These are phyloP conservation scores for Drosophila ustulata DNA, from an alignment of 2,888 invertebrate genomes.

Conservation along the genomic window DNA sequence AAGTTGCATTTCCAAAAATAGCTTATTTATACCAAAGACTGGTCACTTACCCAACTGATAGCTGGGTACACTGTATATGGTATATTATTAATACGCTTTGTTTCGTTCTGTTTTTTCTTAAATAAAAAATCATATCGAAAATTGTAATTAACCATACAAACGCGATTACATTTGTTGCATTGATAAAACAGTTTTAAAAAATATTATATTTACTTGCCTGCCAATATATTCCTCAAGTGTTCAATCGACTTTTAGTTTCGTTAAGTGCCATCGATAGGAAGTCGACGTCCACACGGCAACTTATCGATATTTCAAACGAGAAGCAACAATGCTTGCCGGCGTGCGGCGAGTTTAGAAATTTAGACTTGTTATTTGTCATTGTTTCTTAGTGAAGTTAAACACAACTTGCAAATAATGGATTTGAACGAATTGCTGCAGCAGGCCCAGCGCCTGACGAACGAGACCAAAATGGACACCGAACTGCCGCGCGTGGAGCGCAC, in stretches of 20 bases:
- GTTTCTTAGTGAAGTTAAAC: not conserved
- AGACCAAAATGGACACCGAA: constrained; percentile 94
- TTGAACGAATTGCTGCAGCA: constrained; percentile 95
- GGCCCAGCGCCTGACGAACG: constrained; percentile 96
- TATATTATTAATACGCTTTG: not conserved
- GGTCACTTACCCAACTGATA: not conserved
- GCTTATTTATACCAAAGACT: not conserved
- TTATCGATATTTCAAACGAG: constrained; percentile 8
- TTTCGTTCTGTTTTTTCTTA: no score
- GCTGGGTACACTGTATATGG: not conserved
- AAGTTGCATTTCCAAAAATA: not conserved
- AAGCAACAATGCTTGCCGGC: constrained; percentile 13
- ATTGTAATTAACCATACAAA: no score
- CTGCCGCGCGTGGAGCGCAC: constrained; percentile 94
- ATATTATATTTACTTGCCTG: no score
- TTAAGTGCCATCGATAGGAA: not conserved
- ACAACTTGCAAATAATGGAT: constrained; percentile 86
- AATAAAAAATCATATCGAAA: no score
- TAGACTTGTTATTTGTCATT: not conserved
- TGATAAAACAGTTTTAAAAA: no score
- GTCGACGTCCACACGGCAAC: not conserved
- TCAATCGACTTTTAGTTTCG: not conserved
- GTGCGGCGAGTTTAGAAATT: constrained; percentile 2
- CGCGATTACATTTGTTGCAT: no score
- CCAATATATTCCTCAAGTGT: not conserved